Percentiles rank a stretch among this genome's conserved stretches.
These are phyloP conservation scores for Recurvirostra avosetta DNA, from an alignment of 2,113 vertebrate genomes.

Conservation along the genomic window DNA sequence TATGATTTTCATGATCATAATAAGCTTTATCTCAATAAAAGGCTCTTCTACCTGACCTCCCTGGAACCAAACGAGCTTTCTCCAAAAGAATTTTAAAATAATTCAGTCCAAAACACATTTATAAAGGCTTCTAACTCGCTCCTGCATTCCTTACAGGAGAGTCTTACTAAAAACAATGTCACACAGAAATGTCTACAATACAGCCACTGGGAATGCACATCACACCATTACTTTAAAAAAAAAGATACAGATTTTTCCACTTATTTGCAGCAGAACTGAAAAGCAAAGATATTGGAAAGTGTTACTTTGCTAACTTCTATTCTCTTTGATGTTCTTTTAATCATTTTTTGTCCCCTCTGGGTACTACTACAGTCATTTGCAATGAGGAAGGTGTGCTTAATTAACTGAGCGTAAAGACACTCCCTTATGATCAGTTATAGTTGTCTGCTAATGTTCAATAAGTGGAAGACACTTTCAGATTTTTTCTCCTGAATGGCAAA, in stretches of 20 bases:
- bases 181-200: background rate
- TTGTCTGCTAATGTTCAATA: background rate
- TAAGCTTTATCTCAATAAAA: background rate
- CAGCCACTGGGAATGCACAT: background rate
- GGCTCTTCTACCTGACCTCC: background rate
- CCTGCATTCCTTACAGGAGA: background rate
- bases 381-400: constrained; percentile 44
- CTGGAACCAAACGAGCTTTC: background rate
- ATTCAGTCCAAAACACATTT: background rate
- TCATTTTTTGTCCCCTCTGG: constrained; percentile 6
- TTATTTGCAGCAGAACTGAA: background rate
- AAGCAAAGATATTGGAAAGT: background rate
- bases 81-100: background rate
- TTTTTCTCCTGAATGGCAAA: background rate
- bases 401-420: background rate
- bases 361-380: background rate
- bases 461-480: background rate
- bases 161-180: background rate
- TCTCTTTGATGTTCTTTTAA: constrained; percentile 38
- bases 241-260: background rate
- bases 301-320: background rate
- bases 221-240: background rate
- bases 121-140: background rate
- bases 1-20: background rate
- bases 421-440: background rate